phyloP scores from a whole-genome alignment of 1,140 invertebrate genomes.

The Conopomorpha cramerella region DNA sequence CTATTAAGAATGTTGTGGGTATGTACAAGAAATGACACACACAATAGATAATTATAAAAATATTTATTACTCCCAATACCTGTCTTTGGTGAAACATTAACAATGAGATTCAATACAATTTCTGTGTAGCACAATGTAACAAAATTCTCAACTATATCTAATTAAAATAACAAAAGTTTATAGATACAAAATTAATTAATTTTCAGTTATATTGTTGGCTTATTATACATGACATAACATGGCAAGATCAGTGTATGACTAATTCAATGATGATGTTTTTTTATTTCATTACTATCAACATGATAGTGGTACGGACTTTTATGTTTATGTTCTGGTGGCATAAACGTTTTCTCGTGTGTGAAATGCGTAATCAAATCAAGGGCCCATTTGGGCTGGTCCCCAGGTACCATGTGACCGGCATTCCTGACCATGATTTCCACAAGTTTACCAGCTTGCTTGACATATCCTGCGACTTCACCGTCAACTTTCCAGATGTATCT shows the following conservation, averaged over 20 bases:
- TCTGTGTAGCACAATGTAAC: neutral
- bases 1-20: neutral
- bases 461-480: conserved; percentile 70
- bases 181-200: neutral
- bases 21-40: neutral
- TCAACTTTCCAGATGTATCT: conserved; percentile 67
- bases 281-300: no score
- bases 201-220: neutral
- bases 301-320: no score
- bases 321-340: no score
- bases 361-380: no score
- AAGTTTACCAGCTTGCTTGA: conserved; percentile 66
- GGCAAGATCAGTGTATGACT: neutral
- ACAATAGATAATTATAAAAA: neutral
- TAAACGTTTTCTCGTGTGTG: no score
- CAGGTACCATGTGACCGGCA: conserved; percentile 78
- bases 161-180: neutral
- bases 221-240: neutral
- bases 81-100: no score
- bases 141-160: no score
- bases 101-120: neutral
- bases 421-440: conserved; percentile 74
- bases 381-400: conserved; percentile 73
- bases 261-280: no score
- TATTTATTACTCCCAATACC: neutral